Percentiles rank a stretch among this genome's conserved stretches.
Evolutionary conservation across 2,113 vertebrate genomes (phyloP).

Genomic region (Alectura lathami): DNA sequence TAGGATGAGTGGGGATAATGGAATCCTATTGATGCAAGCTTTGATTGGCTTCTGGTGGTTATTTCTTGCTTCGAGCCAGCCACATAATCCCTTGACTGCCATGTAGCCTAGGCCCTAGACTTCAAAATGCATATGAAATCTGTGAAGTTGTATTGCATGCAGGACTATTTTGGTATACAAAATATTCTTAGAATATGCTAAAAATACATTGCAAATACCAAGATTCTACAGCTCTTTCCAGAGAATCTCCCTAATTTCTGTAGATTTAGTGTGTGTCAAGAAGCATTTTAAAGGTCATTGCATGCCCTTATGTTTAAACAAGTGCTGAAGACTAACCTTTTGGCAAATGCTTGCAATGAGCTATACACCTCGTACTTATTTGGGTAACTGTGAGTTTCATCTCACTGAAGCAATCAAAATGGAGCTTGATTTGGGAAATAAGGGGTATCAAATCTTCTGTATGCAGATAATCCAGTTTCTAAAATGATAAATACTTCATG

Average conservation of each 20-base stretch:
- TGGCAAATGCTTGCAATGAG: not conserved
- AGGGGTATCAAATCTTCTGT: not conserved
- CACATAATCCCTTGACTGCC: not conserved
- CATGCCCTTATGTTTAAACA: conserved; percentile 46
- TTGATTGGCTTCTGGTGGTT: not conserved
- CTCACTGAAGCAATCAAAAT: not conserved
- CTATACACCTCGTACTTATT: not conserved
- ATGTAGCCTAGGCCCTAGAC: not conserved
- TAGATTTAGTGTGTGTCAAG: conserved; percentile 40
- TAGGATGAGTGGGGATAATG: not conserved
- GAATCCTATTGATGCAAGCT: not conserved
- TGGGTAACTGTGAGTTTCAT: not conserved
- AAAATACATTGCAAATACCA: conserved; percentile 38
- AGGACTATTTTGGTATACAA: not conserved
- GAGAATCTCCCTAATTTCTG: conserved; percentile 43
- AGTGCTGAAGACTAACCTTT: conserved; percentile 7
- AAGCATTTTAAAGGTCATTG: conserved; percentile 39
- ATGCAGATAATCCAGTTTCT: not conserved
- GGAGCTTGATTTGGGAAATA: not conserved
- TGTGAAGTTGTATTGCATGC: not conserved
- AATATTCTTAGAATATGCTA: conserved; percentile 15
- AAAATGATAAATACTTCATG: not conserved
- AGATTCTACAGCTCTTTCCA: conserved; percentile 46
- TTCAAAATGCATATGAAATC: not conserved
- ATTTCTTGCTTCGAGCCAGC: not conserved